Evolutionary conservation across 2,888 invertebrate species (phyloP), one percentile per base, ranked within the genome.

Genomic region (Drosophila rubida): DNA sequence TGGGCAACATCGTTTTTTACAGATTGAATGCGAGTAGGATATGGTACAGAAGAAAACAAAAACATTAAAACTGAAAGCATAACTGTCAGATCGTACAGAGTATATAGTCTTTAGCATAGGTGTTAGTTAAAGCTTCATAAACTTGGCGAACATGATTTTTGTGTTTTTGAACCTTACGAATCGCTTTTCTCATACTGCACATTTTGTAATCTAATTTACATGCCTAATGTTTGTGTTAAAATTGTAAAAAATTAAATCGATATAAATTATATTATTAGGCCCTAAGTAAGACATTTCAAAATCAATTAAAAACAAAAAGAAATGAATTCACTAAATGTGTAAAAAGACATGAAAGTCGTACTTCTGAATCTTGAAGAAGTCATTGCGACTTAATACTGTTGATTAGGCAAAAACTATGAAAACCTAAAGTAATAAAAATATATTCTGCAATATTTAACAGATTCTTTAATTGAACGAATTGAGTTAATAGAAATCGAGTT

Each of bases 191-290:
- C 62, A 75, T 62, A 51, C 58, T 67, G 75, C 75, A 87, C 55
- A 71, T 76, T 73, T 73, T 76, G 69, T 78, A 80, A 78, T 64
- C 37, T 75, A 62, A 51, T 77, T 69, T 69, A 66, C 53, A 74
- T 65, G 67, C 68, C 84, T 75, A 57, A 70, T 62, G 60, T 80
- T 84, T 84, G 66, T 81, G 68, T 82, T 77, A 69, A 69, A 75
- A 37, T 22, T 87, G 82, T 80, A 84, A 80, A 82, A 81, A 81
- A 66, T 46, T 57, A 76, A 67, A 44, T 60, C 53, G 69, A 66
- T 22, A 55, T 42, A 48, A 64, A 77, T 61, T 69, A 60, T 54
- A 39, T 42, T 57, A 58, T 61, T 69, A 64, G 44, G 44, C 25
- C 22, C 39, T 75, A 67, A 68, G 61, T 58, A 50, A 67, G 46